phyloP scores from a whole-genome alignment of 2,888 invertebrate species.

The Choreutis nemorana region DNA sequence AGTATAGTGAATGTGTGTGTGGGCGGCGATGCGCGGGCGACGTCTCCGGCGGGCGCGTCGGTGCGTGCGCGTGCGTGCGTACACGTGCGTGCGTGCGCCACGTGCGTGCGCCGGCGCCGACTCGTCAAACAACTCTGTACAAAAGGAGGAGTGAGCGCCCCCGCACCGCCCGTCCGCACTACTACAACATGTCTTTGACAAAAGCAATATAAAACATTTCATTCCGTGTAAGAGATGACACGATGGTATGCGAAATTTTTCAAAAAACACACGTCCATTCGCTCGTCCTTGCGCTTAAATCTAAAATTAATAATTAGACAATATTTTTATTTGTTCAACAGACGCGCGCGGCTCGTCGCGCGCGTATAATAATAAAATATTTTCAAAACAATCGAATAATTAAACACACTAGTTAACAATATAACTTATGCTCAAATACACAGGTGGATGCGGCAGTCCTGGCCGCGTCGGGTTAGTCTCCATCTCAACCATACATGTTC shows the following conservation, averaged over 20 bases:
- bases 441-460: conserved; percentile 22
- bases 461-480: no score
- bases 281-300: conserved; percentile 63
- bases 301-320: conserved; percentile 67
- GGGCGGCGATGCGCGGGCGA: conserved; percentile 10
- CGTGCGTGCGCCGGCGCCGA: conserved; percentile 21
- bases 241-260: conserved; percentile 61
- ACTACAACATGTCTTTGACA: conserved; percentile 41
- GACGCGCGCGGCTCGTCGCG: conserved; percentile 56
- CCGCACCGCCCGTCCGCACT: conserved; percentile 22
- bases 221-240: conserved; percentile 62
- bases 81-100: conserved; percentile 7
- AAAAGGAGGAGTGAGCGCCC: conserved; percentile 23
- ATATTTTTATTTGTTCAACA: conserved; percentile 66
- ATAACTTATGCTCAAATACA: conserved; percentile 49
- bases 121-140: conserved; percentile 44
- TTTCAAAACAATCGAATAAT: conserved; percentile 67
- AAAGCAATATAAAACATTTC: conserved; percentile 64
- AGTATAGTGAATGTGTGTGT: conserved; percentile 27
- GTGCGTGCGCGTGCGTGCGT: conserved; percentile 1
- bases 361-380: conserved; percentile 66
- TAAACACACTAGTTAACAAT: conserved; percentile 68
- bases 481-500: conserved; percentile 25
- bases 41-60: conserved; percentile 1
- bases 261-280: conserved; percentile 63